Conservation (phyloP, 2,113 vertebrate species). For the Alligator mississippiensis region DNA sequence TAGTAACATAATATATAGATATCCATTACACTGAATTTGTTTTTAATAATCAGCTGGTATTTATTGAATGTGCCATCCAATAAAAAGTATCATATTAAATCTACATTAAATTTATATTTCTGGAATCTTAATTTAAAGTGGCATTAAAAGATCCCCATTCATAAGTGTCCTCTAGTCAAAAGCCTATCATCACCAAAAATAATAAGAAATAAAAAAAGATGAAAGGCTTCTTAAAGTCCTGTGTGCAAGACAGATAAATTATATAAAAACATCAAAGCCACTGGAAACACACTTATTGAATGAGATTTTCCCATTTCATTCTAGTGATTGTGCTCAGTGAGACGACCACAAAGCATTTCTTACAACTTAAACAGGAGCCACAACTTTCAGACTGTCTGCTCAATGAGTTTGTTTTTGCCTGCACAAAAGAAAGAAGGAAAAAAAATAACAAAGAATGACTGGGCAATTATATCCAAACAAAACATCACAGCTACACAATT, state of each 20-base stretch:
- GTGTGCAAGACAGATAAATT: constrained; percentile 13
- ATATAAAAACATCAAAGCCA: constrained; percentile 35
- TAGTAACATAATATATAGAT: constrained; percentile 1
- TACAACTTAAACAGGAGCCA: constrained; percentile 39
- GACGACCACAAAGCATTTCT: constrained; percentile 39
- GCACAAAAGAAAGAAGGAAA: not conserved
- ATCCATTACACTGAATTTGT: constrained; percentile 37
- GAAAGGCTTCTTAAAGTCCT: constrained; percentile 17
- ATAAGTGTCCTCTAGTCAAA: constrained; percentile 24
- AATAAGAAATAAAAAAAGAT: not conserved
- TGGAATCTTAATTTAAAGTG: constrained; percentile 22
- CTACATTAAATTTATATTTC: constrained; percentile 29
- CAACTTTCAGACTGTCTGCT: constrained; percentile 24
- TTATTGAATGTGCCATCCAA: not conserved
- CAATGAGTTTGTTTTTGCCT: constrained; percentile 34
- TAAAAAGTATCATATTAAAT: not conserved
- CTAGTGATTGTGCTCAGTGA: constrained; percentile 35
- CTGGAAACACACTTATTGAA: constrained; percentile 10
- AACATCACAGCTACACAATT: not conserved
- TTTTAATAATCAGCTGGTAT: constrained; percentile 33
- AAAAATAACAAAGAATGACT: not conserved
- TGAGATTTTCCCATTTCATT: constrained; percentile 46
- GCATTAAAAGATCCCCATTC: not conserved
- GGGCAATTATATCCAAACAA: constrained; percentile 11
- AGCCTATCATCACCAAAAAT: constrained; percentile 2